Evolutionary conservation across 1,140 invertebrate species (phyloP).

Genomic region (Tachypleus tridentatus): DNA sequence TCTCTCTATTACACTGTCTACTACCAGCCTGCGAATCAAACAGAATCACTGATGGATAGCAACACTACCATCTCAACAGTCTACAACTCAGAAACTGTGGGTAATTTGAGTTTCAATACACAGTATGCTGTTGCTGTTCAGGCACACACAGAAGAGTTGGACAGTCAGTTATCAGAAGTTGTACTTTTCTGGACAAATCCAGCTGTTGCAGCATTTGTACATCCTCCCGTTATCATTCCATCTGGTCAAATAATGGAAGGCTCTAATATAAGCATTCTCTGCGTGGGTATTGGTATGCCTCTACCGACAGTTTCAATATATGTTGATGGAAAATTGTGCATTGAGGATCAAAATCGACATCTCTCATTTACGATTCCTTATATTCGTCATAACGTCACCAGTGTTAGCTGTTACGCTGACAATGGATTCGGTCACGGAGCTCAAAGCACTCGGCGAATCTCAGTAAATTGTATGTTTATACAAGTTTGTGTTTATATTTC

Average conservation of each 20-base stretch:
- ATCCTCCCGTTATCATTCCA: slow-evolving; percentile 67
- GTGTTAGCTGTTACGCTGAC: slow-evolving; percentile 69
- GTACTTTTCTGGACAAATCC: slow-evolving; percentile 73
- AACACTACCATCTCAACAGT: slow-evolving; percentile 10
- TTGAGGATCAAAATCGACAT: slow-evolving; percentile 21
- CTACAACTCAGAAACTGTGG: slow-evolving; percentile 2
- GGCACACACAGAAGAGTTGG: slow-evolving; percentile 18
- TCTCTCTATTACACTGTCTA: slow-evolving; percentile 17
- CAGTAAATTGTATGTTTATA: slow-evolving; percentile 56
- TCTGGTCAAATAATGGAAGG: slow-evolving; percentile 66
- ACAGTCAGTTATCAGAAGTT: slow-evolving; percentile 34
- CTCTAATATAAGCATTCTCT: slow-evolving; percentile 66
- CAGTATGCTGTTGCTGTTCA: slow-evolving; percentile 25
- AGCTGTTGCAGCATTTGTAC: slow-evolving; percentile 67
- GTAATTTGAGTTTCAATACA: slow-evolving; percentile 23
- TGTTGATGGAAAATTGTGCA: slow-evolving; percentile 54
- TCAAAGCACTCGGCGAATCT: slow-evolving; percentile 59
- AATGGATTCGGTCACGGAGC: slow-evolving; percentile 71
- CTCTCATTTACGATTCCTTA: slow-evolving; percentile 69
- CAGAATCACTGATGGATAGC: slow-evolving; percentile 7
- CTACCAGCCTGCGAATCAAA: slow-evolving; percentile 13
- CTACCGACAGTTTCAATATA: slow-evolving; percentile 68
- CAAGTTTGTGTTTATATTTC: too few relatives aligned
- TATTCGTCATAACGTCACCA: slow-evolving; percentile 64
- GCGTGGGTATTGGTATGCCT: slow-evolving; percentile 66